Evolutionary conservation across 2,888 invertebrate species (phyloP).

Genomic region (Bugulina stolonifera): DNA sequence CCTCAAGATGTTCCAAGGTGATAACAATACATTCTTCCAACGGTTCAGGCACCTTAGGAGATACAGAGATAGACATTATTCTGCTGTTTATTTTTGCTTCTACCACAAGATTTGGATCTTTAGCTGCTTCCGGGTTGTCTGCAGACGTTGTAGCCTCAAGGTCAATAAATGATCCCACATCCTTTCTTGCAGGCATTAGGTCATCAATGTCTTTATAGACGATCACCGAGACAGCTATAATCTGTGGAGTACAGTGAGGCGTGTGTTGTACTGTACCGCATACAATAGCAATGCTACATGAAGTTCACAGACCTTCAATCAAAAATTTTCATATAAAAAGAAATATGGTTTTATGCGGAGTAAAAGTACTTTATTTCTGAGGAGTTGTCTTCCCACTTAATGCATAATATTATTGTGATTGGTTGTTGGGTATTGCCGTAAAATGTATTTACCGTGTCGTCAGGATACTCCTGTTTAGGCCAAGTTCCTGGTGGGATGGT

Average conservation of each 20-base stretch:
- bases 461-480: constrained; percentile 5
- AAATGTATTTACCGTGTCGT: constrained; percentile 6
- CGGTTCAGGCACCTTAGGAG: background rate
- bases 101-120: background rate
- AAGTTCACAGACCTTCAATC: too few species aligned
- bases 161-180: background rate
- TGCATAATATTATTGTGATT: too few species aligned
- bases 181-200: background rate
- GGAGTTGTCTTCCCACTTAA: too few species aligned
- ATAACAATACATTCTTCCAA: constrained; percentile 1
- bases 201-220: background rate
- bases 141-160: constrained; percentile 18
- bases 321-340: too few species aligned
- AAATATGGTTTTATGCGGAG: too few species aligned
- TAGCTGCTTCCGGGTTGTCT: constrained; percentile 8
- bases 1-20: constrained; percentile 20
- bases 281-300: too few species aligned
- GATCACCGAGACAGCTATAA: background rate
- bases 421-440: too few species aligned
- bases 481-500: background rate
- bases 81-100: constrained; percentile 2
- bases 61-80: constrained; percentile 7
- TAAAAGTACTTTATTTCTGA: too few species aligned
- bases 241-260: background rate
- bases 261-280: background rate